Evolutionary conservation across 2,888 invertebrate genomes (phyloP).

Genomic region (Myathropa florea): DNA sequence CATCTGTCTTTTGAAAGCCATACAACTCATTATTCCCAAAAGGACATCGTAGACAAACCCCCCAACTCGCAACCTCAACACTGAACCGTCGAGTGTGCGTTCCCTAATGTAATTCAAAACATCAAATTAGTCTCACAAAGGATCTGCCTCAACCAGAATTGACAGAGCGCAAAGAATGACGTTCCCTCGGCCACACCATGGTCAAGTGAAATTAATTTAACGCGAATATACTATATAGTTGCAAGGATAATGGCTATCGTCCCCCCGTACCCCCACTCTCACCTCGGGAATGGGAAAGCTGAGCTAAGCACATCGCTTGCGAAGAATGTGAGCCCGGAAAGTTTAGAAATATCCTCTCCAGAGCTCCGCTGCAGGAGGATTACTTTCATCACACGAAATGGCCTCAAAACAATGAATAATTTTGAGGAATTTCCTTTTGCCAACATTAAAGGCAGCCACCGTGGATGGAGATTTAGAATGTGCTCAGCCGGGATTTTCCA

Average conservation of each 20-base stretch:
- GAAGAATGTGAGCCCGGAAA: constrained; percentile 16
- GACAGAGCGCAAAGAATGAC: constrained; percentile 42
- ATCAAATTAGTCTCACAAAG: constrained; percentile 62
- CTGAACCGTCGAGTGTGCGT: neutral
- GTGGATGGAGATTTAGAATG: constrained; percentile 32
- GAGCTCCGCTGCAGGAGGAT: neutral
- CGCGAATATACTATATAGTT: constrained; percentile 27
- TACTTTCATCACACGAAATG: constrained; percentile 40
- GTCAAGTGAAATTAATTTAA: constrained; percentile 65
- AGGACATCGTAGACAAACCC: neutral
- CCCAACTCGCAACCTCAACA: constrained; percentile 6
- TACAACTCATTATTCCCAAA: constrained; percentile 13
- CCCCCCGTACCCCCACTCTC: neutral
- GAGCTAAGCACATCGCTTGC: constrained; percentile 8
- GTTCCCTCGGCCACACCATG: constrained; percentile 23
- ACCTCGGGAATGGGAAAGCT: neutral
- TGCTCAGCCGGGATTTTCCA: constrained; percentile 45
- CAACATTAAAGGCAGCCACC: constrained; percentile 24
- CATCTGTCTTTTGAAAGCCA: neutral
- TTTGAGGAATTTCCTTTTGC: constrained; percentile 53
- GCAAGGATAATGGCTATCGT: neutral
- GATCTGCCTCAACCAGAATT: constrained; percentile 23
- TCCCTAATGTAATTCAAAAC: constrained; percentile 60
- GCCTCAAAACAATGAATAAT: constrained; percentile 56
- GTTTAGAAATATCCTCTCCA: constrained; percentile 1